Evolutionary conservation across 2,888 invertebrate genomes (phyloP).

Genomic region (Cheilosia pagana): DNA sequence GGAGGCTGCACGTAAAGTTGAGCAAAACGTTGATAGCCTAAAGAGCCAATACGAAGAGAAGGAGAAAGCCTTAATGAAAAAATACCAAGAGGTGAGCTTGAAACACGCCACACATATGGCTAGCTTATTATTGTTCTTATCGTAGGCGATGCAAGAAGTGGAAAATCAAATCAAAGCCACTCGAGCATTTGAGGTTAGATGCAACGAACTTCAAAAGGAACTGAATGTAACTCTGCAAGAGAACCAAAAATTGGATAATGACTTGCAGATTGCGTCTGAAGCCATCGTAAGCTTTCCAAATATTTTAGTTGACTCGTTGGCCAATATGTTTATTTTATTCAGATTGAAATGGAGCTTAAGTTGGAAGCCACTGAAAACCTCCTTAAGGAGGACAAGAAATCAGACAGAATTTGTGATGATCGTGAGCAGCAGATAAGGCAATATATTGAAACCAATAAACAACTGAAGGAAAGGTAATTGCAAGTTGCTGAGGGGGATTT

Average conservation of each 20-base stretch:
- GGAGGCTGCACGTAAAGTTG: slow-evolving; percentile 85
- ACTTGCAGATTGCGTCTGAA: slow-evolving; percentile 83
- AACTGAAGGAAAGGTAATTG: slow-evolving; percentile 77
- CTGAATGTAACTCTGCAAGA: slow-evolving; percentile 77
- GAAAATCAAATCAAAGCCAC: slow-evolving; percentile 77
- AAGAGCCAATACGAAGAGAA: slow-evolving; percentile 86
- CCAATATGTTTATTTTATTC: slow-evolving; percentile 76
- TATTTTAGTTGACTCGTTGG: slow-evolving; percentile 53
- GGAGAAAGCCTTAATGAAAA: slow-evolving; percentile 84
- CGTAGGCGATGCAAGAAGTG: slow-evolving; percentile 75
- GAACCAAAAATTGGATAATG: slow-evolving; percentile 79
- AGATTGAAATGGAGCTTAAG: slow-evolving; percentile 85
- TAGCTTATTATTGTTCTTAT: neutral
- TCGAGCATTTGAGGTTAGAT: slow-evolving; percentile 81
- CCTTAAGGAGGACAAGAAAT: slow-evolving; percentile 86
- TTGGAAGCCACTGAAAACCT: slow-evolving; percentile 86
- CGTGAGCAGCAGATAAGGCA: slow-evolving; percentile 77
- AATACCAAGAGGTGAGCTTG: slow-evolving; percentile 82
- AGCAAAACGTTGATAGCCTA: slow-evolving; percentile 85
- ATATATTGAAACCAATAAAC: slow-evolving; percentile 76
- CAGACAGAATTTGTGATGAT: slow-evolving; percentile 79
- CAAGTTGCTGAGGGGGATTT: neutral
- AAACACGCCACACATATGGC: neutral
- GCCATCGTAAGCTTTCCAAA: slow-evolving; percentile 75
- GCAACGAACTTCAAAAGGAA: slow-evolving; percentile 78